Evolutionary conservation across 2,888 invertebrate species (phyloP).

Genomic region (Micoletzkya japonica): DNA sequence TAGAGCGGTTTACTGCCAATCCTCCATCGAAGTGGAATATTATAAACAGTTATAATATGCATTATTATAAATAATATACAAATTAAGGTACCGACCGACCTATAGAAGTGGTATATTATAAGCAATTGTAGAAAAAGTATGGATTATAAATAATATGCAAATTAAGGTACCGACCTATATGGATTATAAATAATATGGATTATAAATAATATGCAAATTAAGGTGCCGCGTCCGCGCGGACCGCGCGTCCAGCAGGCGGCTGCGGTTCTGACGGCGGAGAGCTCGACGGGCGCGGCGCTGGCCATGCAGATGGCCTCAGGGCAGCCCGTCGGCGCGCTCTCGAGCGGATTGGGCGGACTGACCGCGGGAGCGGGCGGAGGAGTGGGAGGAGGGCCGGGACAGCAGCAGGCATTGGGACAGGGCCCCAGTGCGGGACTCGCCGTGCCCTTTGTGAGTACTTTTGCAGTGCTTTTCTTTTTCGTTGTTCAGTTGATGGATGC

Average conservation of each 20-base stretch:
- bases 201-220: background rate
- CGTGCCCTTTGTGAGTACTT: background rate
- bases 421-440: background rate
- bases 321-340: too few species aligned
- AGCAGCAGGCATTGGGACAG: too few species aligned
- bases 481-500: too few species aligned
- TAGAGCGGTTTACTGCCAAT: too few species aligned
- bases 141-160: too few species aligned
- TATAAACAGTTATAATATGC: too few species aligned
- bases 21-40: too few species aligned
- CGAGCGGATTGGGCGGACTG: background rate
- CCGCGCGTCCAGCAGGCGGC: background rate
- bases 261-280: background rate
- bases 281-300: background rate
- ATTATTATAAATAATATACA: too few species aligned
- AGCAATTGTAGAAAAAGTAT: background rate
- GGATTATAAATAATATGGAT: background rate
- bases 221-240: constrained; percentile 14
- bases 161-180: too few species aligned
- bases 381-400: background rate
- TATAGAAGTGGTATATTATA: too few species aligned
- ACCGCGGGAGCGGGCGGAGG: background rate
- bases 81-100: too few species aligned
- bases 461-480: too few species aligned
- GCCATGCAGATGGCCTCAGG: background rate